These are phyloP conservation scores for Listronotus oregonensis DNA, from an alignment of 1,140 invertebrate genomes.

Conservation along the genomic window DNA sequence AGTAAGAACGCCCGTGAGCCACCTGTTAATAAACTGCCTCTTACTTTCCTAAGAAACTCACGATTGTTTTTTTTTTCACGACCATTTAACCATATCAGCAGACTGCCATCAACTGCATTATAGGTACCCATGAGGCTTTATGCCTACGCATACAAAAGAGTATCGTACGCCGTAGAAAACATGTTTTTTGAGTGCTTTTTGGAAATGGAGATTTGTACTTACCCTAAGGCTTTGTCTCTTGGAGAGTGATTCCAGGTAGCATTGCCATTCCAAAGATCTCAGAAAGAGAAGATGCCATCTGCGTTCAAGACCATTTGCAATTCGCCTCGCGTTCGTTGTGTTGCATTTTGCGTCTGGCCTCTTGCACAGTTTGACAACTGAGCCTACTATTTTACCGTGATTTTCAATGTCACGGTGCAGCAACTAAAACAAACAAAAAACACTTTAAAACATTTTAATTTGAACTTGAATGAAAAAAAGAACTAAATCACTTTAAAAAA, in stretches of 20 bases:
- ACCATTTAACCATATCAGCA: too few species aligned
- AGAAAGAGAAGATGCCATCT: constrained; percentile 89
- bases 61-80: too few species aligned
- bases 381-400: constrained; percentile 80
- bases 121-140: too few species aligned
- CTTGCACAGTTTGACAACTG: constrained; percentile 72
- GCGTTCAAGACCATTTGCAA: constrained; percentile 69
- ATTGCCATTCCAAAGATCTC: constrained; percentile 87
- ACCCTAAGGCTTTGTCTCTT: constrained; percentile 44
- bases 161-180: too few species aligned
- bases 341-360: constrained; percentile 48
- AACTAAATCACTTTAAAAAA: too few species aligned
- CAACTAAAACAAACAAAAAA: constrained; percentile 64
- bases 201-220: constrained; percentile 22
- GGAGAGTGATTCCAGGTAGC: constrained; percentile 67
- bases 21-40: too few species aligned
- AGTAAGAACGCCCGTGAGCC: too few species aligned
- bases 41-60: too few species aligned
- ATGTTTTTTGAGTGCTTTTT: too few species aligned
- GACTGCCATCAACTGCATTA: too few species aligned
- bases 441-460: background rate
- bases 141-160: too few species aligned
- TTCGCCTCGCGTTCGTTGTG: constrained; percentile 54
- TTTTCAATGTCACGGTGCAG: constrained; percentile 84
- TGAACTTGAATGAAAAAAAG: background rate